Evolutionary conservation across 2,888 invertebrate genomes (phyloP).

Genomic region (Ochropleura plecta): DNA sequence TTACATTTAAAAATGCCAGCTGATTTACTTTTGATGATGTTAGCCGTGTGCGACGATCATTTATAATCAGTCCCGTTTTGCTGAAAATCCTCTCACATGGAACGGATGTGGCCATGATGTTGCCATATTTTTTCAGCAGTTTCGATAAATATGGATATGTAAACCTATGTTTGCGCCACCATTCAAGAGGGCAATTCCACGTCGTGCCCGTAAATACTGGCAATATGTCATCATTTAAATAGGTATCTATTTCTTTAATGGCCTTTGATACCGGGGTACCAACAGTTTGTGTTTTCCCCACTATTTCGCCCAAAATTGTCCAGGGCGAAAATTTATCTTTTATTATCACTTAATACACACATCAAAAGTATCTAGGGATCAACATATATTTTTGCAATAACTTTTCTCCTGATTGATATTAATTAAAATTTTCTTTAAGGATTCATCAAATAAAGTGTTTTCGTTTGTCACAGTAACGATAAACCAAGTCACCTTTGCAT

Average conservation of each 20-base stretch:
- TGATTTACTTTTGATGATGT: neutral
- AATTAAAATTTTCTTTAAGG: too few species aligned
- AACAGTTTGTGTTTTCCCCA: neutral
- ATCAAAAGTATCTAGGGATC: too few species aligned
- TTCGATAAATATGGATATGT: neutral
- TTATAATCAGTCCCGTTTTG: neutral
- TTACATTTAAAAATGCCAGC: conserved; percentile 1
- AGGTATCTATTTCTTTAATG: neutral
- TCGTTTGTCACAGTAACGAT: too few species aligned
- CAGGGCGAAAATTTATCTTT: neutral
- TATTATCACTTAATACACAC: too few species aligned
- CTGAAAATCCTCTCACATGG: neutral
- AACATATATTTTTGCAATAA: too few species aligned
- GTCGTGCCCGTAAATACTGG: neutral
- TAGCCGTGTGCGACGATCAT: neutral
- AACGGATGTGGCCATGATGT: neutral
- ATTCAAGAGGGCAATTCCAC: neutral
- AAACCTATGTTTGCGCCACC: neutral
- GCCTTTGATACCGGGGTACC: neutral
- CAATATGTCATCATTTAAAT: neutral
- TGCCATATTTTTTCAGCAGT: neutral
- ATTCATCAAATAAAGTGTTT: too few species aligned
- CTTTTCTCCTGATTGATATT: too few species aligned
- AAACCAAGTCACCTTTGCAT: too few species aligned
- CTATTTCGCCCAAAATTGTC: neutral